Conservation (phyloP, 2,797 vertebrate genomes). For the Urocyon cinereoargenteus region DNA sequence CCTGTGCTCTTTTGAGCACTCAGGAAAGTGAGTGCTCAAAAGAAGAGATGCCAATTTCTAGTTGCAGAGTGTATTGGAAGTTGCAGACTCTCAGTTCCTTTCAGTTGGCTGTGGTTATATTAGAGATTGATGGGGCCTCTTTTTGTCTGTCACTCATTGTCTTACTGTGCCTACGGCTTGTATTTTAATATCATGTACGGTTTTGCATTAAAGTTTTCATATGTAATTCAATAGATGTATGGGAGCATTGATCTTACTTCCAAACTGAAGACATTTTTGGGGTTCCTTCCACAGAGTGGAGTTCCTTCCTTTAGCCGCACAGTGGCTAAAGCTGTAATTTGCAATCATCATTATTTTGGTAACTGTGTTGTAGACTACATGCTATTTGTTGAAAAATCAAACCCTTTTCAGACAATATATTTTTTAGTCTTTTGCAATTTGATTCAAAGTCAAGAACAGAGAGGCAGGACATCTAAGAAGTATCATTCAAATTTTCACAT, state of each 20-base stretch:
- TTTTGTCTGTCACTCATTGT: background rate
- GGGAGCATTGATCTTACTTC: background rate
- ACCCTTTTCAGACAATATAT: background rate
- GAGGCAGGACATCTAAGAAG: background rate
- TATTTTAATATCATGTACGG: background rate
- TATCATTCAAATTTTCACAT: background rate
- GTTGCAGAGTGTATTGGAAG: background rate
- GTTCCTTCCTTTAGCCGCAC: background rate
- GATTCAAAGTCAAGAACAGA: background rate
- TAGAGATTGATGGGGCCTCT: background rate
- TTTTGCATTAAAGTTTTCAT: background rate
- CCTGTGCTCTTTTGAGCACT: background rate
- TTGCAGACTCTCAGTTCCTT: background rate
- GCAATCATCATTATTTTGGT: background rate
- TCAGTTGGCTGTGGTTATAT: accelerated
- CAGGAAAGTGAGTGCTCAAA: background rate
- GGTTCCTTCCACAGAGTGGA: background rate
- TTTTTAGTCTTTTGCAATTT: background rate
- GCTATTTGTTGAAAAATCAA: background rate
- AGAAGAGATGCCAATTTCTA: background rate
- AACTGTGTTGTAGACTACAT: background rate
- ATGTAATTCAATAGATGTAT: background rate
- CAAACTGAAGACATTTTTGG: background rate
- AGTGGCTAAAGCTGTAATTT: background rate
- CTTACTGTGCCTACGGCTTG: background rate